Conservation (phyloP, 2,888 invertebrate genomes). For the Cheilosia soror region DNA sequence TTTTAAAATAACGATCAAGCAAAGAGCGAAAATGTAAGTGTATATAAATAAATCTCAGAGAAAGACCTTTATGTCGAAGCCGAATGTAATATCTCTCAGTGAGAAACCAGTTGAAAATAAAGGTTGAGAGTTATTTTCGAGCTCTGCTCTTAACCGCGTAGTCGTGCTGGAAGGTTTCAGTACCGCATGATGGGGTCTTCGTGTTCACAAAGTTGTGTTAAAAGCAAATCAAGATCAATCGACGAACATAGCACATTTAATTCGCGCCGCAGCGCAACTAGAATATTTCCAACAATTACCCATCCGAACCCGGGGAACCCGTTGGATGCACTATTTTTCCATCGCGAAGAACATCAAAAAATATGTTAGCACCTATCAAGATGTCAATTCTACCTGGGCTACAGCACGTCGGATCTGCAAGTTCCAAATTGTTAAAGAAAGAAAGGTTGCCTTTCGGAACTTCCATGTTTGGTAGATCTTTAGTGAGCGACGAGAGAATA, state of each 20-base stretch:
- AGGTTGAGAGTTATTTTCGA: too few relatives aligned
- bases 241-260: conserved; percentile 4
- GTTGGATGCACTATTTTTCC: conserved; percentile 27
- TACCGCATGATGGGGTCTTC: conserved; percentile 26
- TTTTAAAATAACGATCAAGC: too few relatives aligned
- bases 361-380: conserved; percentile 39
- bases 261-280: background rate
- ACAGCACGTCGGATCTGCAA: conserved; percentile 31
- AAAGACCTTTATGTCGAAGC: too few relatives aligned
- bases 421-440: conserved; percentile 11
- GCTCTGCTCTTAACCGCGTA: conserved; percentile 3
- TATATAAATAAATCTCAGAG: too few relatives aligned
- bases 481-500: conserved; percentile 14
- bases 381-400: conserved; percentile 40
- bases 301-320: conserved; percentile 23
- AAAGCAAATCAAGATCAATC: conserved; percentile 11
- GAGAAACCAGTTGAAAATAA: too few relatives aligned
- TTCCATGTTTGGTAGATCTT: conserved; percentile 8
- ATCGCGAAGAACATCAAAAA: conserved; percentile 28
- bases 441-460: background rate
- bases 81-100: too few relatives aligned
- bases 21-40: too few relatives aligned
- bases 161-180: background rate
- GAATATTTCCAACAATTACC: conserved; percentile 32
- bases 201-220: conserved; percentile 16